Evolutionary conservation across 2,888 invertebrate genomes (phyloP).

Genomic region (Hermaeophaga mercurialis): DNA sequence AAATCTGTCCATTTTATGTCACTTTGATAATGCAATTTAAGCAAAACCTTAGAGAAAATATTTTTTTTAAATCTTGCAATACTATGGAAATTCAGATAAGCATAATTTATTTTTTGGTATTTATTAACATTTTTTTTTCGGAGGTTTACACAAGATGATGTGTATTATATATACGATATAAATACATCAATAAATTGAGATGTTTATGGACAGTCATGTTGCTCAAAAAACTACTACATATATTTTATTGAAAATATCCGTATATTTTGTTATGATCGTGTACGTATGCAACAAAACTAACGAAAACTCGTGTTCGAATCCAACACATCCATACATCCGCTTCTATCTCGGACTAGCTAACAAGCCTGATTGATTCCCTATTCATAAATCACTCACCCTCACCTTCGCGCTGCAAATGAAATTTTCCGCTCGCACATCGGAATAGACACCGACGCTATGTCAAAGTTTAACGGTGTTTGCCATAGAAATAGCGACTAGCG

Average conservation of each 20-base stretch:
- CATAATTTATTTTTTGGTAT: too few species aligned
- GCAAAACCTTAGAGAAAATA: too few species aligned
- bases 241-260: not conserved
- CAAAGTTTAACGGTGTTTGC: slow-evolving; percentile 21
- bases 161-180: too few species aligned
- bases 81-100: too few species aligned
- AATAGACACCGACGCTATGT: slow-evolving; percentile 25
- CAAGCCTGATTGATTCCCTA: slow-evolving; percentile 24
- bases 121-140: too few species aligned
- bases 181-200: too few species aligned
- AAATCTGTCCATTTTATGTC: too few species aligned
- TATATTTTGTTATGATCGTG: not conserved
- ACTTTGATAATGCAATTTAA: too few species aligned
- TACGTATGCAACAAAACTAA: slow-evolving; percentile 3
- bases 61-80: too few species aligned
- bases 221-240: too few species aligned
- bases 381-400: slow-evolving; percentile 23
- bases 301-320: slow-evolving; percentile 9
- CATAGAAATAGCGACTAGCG: slow-evolving; percentile 10
- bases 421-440: slow-evolving; percentile 25
- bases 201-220: too few species aligned
- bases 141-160: too few species aligned
- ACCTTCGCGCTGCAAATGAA: slow-evolving; percentile 24
- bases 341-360: slow-evolving; percentile 20
- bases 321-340: slow-evolving; percentile 13